Base-by-base conservation (phyloP, 2,113 vertebrate genomes). In the Gambusia holbrooki region DNA sequence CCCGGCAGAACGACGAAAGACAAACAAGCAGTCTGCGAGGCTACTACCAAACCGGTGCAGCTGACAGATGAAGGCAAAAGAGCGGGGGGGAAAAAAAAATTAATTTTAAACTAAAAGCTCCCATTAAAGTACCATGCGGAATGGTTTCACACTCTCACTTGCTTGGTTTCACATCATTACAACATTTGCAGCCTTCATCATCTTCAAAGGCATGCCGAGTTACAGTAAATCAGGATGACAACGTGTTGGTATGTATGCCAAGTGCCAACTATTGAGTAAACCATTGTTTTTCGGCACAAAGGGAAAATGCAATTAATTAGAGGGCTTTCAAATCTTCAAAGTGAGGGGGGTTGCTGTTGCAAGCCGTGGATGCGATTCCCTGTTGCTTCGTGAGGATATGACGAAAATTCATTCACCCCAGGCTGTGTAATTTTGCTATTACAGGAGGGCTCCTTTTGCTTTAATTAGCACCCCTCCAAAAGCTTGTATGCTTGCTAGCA, bases 311-410 rank as follows among this genome's bases (percentile, higher is more conserved):
- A 89, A 94, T 93, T 92, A 93, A 94, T 94, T 93, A 94, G 84
- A 93, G 83, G 85, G 84, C 90, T 90, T 92, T 93, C 90, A 90
- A 93, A 87, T 90, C 91, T 94, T 94, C 93, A 95, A 94, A 94
- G 93, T 75, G 66, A 67, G 75, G 28, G 71, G 48, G 80, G 84
- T 70, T 83, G 79, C 80, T 70, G 84, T 82, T 88, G 79, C 10
- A 37, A 67, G 29, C 79, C 29, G 72, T 87, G 40, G 74, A 85
- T 72, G 64, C 33, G 88, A 89, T 92, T 89, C 92, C 92, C 91
- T 2, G 88, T 92, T 92, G 92, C 85, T 92, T 81, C 22, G 69
- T 84, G 69, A 90, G 91, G 92, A 92, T 90, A 91, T 92, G 91
- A 93, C 91, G 92, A 89, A 86, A 93, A 89, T 87, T 86, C 84